Base-by-base conservation (phyloP, 2,113 vertebrate genomes). In the Polypterus senegalus region DNA sequence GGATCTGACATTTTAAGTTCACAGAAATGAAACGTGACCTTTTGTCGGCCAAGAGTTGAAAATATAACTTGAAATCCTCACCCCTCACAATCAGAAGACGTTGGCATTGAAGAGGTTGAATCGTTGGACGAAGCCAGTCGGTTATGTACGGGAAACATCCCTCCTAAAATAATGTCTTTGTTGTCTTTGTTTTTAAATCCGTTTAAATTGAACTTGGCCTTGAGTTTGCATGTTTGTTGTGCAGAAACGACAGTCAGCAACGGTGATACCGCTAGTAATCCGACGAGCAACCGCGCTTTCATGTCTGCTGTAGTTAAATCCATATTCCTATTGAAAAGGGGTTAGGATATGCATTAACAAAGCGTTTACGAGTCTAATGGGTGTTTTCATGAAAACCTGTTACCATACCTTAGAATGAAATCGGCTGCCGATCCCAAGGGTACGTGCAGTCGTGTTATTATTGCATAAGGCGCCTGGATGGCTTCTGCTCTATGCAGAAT, bases 91-190 rank as follows among this genome's bases (percentile, higher is more conserved):
- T 79, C 81, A 0, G 83, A 77, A 3, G 89, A 92, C 5, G 76
- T 67, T 0, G 86, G 85, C n/a, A 81, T 60, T 8, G 73, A 74
- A 0, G 84, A 83, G 55, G 83, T 77, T 66, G 86, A 89, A 59
- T 78, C 64, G 9, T 82, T 72, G n/a, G 52, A 70, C 5, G 78
- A 79, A 11, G 75, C 74, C 7, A 83, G 73, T 4, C 85, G 80
- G 47, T 69, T 80, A 60, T 90, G 84, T 46, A 91, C 77, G 1
- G 86, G 82, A 69, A 92, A 93, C 85, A 89, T 83, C 6, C 89
- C 88, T 48, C 87, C 83, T 2, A 91, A 61, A 1, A 90, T 77
- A 1, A 91, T 77, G 49, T 75, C 78, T 59, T 86, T 87, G 65
- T 88, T 86, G 49, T 77, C 74, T 7, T 84, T 76, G 6, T 87